Percentiles rank a stretch among this genome's conserved stretches.
Conservation (phyloP, 2,888 invertebrate genomes). For the Abscondita cerata region DNA sequence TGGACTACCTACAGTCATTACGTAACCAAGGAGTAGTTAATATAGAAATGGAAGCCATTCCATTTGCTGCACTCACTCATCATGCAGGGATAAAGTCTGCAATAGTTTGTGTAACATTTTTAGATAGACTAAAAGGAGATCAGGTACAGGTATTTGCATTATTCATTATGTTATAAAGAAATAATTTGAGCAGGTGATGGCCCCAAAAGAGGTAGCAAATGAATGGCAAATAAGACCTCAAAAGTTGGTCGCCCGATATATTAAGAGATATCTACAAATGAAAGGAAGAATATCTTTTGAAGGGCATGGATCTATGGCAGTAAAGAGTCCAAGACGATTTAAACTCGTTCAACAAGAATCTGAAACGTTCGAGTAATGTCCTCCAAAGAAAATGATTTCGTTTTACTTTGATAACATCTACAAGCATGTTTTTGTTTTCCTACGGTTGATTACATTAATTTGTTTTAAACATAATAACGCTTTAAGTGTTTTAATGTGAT, state of each 20-base stretch:
- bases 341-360: constrained; percentile 91
- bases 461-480: not conserved
- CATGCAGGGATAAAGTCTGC: constrained; percentile 92
- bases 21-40: constrained; percentile 85
- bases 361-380: constrained; percentile 86
- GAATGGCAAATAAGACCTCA: constrained; percentile 93
- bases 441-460: not conserved
- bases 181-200: constrained; percentile 68
- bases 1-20: constrained; percentile 81
- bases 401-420: not conserved
- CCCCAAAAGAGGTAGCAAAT: constrained; percentile 86
- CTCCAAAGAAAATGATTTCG: too few relatives aligned
- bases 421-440: not conserved
- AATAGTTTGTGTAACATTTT: constrained; percentile 91
- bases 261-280: constrained; percentile 81
- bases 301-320: constrained; percentile 76
- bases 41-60: constrained; percentile 96
- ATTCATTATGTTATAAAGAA: not conserved
- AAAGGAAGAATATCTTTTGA: constrained; percentile 68
- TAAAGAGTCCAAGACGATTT: constrained; percentile 86
- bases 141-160: constrained; percentile 68
- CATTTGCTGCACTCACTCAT: constrained; percentile 92
- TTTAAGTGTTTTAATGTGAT: constrained; percentile 6
- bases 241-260: constrained; percentile 80
- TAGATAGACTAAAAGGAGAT: constrained; percentile 93